phyloP scores from a whole-genome alignment of 1,140 invertebrate genomes.

The Diorhabda elongata region DNA sequence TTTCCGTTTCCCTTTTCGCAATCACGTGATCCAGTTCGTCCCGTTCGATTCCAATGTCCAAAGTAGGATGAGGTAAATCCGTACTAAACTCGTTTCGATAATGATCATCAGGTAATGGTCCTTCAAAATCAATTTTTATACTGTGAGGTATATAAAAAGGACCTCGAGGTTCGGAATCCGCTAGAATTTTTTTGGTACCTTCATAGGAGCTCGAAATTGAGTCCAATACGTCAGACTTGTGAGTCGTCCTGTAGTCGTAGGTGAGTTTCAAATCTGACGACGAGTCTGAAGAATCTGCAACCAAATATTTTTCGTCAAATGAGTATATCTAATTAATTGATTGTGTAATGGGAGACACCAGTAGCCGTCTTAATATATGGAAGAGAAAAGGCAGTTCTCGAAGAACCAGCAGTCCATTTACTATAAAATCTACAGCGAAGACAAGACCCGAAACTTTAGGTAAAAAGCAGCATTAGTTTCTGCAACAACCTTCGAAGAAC shows the following conservation, averaged over 20 bases:
- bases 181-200: slow-evolving; percentile 47
- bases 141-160: slow-evolving; percentile 40
- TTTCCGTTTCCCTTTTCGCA: slow-evolving; percentile 53
- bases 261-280: slow-evolving; percentile 28
- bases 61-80: slow-evolving; percentile 46
- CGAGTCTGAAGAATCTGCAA: background rate
- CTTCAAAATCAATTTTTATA: slow-evolving; percentile 36
- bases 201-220: slow-evolving; percentile 53
- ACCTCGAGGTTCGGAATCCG: slow-evolving; percentile 45
- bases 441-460: too few relatives aligned
- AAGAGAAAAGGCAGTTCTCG: too few relatives aligned
- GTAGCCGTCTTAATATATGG: too few relatives aligned
- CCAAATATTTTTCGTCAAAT: background rate
- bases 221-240: slow-evolving; percentile 48
- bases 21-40: slow-evolving; percentile 55
- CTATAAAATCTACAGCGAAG: too few relatives aligned
- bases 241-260: slow-evolving; percentile 33
- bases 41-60: slow-evolving; percentile 42
- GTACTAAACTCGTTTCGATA: slow-evolving; percentile 15
- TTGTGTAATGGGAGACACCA: too few relatives aligned
- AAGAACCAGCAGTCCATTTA: too few relatives aligned
- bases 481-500: too few relatives aligned
- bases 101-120: slow-evolving; percentile 22
- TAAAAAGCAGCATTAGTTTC: too few relatives aligned
- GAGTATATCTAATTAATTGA: too few relatives aligned